Evolutionary conservation across 1,140 invertebrate species (phyloP).

Genomic region (Elysia chlorotica): DNA sequence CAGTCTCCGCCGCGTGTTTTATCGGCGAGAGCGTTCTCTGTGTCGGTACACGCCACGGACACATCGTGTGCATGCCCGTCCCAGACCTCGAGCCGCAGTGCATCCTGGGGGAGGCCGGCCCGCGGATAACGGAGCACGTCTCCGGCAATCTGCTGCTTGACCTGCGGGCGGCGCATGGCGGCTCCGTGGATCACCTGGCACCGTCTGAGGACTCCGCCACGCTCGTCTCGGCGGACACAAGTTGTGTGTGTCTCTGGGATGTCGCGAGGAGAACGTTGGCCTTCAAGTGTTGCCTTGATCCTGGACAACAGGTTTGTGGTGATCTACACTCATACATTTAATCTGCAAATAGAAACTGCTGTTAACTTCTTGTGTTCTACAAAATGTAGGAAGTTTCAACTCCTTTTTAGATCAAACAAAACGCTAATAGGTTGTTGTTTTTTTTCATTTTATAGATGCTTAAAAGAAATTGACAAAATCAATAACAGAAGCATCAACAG

Average conservation of each 20-base stretch:
- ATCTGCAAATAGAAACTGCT: too few relatives aligned
- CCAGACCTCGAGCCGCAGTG: not conserved
- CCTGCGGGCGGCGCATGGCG: not conserved
- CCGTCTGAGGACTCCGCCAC: not conserved
- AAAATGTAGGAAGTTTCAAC: too few relatives aligned
- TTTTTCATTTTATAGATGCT: too few relatives aligned
- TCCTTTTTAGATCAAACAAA: too few relatives aligned
- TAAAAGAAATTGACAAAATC: too few relatives aligned
- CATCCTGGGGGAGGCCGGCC: not conserved
- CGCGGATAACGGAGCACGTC: not conserved
- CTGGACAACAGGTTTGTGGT: not conserved
- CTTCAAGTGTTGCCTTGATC: not conserved
- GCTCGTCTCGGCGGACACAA: not conserved
- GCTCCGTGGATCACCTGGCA: not conserved
- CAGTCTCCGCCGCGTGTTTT: not conserved
- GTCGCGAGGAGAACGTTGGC: not conserved
- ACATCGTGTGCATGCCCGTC: not conserved
- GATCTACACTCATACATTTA: too few relatives aligned
- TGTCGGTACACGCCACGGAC: not conserved
- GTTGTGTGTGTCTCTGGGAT: conserved; percentile 10
- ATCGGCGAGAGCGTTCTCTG: conserved; percentile 1
- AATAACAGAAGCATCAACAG: too few relatives aligned
- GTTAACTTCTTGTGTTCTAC: too few relatives aligned
- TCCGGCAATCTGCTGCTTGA: not conserved
- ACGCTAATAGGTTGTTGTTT: too few relatives aligned